Conservation (phyloP, 2,888 invertebrate species). For the Xiphydria camelus region DNA sequence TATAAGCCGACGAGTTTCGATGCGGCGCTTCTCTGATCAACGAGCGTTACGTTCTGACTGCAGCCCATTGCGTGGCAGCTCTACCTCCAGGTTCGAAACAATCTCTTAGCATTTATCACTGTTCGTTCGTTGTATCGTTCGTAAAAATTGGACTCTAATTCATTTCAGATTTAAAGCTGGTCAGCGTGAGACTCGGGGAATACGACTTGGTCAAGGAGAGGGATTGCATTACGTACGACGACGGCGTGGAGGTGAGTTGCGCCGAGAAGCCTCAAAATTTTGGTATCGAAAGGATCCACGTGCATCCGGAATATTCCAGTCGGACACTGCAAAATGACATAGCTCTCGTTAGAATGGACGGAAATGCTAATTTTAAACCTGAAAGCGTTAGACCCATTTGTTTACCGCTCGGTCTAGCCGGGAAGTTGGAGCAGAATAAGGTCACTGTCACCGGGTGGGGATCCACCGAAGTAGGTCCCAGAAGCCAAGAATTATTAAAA, state of each 20-base stretch:
- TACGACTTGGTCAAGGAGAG: slow-evolving; percentile 29
- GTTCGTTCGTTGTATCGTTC: too few relatives aligned
- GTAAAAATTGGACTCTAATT: too few relatives aligned
- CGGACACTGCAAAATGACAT: slow-evolving; percentile 32
- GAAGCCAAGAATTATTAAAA: slow-evolving; percentile 25
- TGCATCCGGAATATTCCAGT: slow-evolving; percentile 30
- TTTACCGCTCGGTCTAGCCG: slow-evolving; percentile 27
- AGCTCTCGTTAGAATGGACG: slow-evolving; percentile 30
- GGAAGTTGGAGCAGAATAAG: background rate
- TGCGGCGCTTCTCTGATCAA: slow-evolving; percentile 38
- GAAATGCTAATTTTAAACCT: slow-evolving; percentile 23
- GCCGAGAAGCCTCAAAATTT: slow-evolving; percentile 37
- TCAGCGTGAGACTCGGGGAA: slow-evolving; percentile 37
- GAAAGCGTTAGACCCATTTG: slow-evolving; percentile 34
- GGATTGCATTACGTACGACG: slow-evolving; percentile 33
- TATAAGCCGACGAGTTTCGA: slow-evolving; percentile 28
- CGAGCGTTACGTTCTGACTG: slow-evolving; percentile 34
- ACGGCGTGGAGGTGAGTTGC: slow-evolving; percentile 27
- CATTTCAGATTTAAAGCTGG: slow-evolving; percentile 21
- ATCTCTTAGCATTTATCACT: background rate
- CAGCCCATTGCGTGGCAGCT: slow-evolving; percentile 37
- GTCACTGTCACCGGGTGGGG: slow-evolving; percentile 39
- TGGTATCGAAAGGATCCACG: slow-evolving; percentile 20
- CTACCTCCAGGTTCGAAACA: slow-evolving; percentile 11
- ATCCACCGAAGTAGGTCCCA: slow-evolving; percentile 23